Evolutionary conservation across 2,888 invertebrate species (phyloP), one percentile per base, ranked within the genome.

Genomic region (Eupithecia dodoneata): DNA sequence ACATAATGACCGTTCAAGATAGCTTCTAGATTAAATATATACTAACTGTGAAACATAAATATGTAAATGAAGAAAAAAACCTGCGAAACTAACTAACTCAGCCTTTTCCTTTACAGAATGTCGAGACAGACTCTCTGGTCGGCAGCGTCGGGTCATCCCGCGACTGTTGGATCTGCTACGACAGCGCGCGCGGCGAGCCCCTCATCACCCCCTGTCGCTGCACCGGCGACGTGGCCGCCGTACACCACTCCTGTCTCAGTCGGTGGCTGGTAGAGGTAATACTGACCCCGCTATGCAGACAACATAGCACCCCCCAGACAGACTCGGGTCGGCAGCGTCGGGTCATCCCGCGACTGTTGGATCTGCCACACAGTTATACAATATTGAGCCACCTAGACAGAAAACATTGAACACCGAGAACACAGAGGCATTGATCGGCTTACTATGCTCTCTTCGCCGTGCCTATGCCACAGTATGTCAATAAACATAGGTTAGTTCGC

Each of bases 81-180:
- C 30, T 30, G 30, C 30, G 1, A 30, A 30, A 30, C n/a, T n/a
- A n/a, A n/a, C 55, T 47, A 15, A 69, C 12, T 70, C 12, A 18
- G 49, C 47, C 18, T 18, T 66, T 45, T 2, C 47, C 18, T 15
- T 30, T 55, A 0, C 89, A 94, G 93, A 92, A 92, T 86, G 93
- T 92, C 86, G 94, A 95, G 81, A 94, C 94, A 3, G 93, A 93
- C 81, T 94, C 94, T 0, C 86, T 94, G 44, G 94, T 94, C 59
- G 93, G 92, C 83, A 91, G 92, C 81, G 90, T 92, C 74, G 90
- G 91, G 0, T 93, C 94, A 0, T 83, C 82, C 0, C 92, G 94
- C 85, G 98, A 98, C 90, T 99, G 99, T 90, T 99, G 98, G 98
- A 99, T 99, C 85, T 99, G 99, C 92, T 99, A 99, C 90, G 98